Conservation (phyloP, 2,888 invertebrate species). For the Mesoligia furuncula region DNA sequence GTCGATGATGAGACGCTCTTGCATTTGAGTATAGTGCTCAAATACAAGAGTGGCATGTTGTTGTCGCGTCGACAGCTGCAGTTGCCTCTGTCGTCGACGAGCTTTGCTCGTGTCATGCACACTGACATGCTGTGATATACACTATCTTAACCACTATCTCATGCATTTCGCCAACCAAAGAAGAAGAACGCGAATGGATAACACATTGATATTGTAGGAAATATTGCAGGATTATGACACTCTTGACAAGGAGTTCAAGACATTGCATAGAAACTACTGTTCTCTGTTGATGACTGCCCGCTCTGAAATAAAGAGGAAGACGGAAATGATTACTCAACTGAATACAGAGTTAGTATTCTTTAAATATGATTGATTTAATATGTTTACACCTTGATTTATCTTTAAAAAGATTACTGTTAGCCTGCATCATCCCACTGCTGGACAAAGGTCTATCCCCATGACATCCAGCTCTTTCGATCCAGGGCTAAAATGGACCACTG, state of each 20-base stretch:
- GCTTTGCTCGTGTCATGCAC: too few species aligned
- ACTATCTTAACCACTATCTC: neutral
- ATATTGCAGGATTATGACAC: constrained; percentile 88
- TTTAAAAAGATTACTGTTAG: neutral
- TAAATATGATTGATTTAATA: neutral
- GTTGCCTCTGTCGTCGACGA: too few species aligned
- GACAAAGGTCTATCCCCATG: too few species aligned
- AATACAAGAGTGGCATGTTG: too few species aligned
- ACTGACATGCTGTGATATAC: neutral
- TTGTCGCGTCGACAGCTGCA: too few species aligned
- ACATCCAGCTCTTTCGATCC: too few species aligned
- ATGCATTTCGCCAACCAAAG: neutral
- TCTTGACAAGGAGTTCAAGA: constrained; percentile 78
- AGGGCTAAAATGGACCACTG: too few species aligned
- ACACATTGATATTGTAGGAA: constrained; percentile 86
- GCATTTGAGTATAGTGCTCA: too few species aligned
- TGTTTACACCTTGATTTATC: neutral
- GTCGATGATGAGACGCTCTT: too few species aligned
- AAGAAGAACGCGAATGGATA: constrained; percentile 74
- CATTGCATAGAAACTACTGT: constrained; percentile 82
- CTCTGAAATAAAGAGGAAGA: constrained; percentile 85
- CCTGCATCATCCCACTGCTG: too few species aligned
- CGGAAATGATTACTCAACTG: constrained; percentile 79
- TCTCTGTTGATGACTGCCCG: constrained; percentile 84
- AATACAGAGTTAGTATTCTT: constrained; percentile 82